Percentiles rank a stretch among this genome's conserved stretches.
Evolutionary conservation across 2,797 vertebrate genomes (phyloP).

Genomic region (Lagodon rhomboides): DNA sequence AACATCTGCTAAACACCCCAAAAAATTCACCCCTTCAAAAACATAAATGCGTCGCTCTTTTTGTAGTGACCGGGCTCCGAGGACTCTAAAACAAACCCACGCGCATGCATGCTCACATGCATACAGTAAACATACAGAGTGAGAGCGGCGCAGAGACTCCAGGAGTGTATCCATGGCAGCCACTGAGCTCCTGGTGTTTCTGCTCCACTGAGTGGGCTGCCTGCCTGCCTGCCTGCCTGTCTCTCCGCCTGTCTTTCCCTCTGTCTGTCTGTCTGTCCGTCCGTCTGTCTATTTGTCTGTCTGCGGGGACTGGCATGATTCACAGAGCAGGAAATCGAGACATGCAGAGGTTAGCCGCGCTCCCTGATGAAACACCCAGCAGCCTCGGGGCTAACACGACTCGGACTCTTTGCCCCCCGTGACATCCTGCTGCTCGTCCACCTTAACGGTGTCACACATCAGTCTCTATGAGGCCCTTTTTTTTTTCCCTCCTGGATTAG

Average conservation of each 20-base stretch:
- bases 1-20: not conserved
- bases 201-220: conserved; percentile 78
- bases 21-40: conserved; percentile 12
- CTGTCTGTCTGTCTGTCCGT: conserved; percentile 20
- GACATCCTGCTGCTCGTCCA: conserved; percentile 39
- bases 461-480: conserved; percentile 24
- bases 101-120: conserved; percentile 63
- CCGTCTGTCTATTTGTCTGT: conserved; percentile 46
- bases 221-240: conserved; percentile 44
- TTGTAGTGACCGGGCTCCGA: conserved; percentile 31
- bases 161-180: conserved; percentile 83
- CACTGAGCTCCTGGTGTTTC: conserved; percentile 76
- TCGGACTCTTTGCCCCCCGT: conserved; percentile 42
- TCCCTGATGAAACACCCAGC: conserved; percentile 54
- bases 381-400: conserved; percentile 41
- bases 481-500: conserved; percentile 29
- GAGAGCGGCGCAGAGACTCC: conserved; percentile 66
- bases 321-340: conserved; percentile 79
- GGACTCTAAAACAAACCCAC: conserved; percentile 54
- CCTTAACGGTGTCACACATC: conserved; percentile 53
- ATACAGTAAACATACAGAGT: conserved; percentile 63
- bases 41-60: conserved; percentile 19
- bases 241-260: conserved; percentile 49
- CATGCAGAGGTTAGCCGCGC: conserved; percentile 66
- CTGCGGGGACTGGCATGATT: conserved; percentile 73